Evolutionary conservation across 2,888 invertebrate genomes (phyloP).

Genomic region (Taenaris catops): DNA sequence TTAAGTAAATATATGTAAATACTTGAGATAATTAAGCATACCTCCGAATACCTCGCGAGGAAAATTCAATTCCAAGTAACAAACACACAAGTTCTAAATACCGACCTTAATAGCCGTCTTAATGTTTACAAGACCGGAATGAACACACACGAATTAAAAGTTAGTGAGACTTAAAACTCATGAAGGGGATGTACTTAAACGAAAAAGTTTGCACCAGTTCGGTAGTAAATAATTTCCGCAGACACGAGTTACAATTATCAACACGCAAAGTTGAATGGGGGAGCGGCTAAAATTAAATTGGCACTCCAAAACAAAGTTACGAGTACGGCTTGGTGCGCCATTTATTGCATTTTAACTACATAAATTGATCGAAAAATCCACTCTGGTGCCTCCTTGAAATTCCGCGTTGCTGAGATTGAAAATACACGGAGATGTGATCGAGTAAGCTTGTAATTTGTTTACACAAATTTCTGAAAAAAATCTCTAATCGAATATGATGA

Average conservation of each 20-base stretch:
- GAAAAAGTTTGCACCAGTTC: slow-evolving; percentile 30
- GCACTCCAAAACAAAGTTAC: slow-evolving; percentile 61
- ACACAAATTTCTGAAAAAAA: too few relatives aligned
- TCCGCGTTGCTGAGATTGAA: slow-evolving; percentile 32
- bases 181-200: slow-evolving; percentile 21
- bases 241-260: slow-evolving; percentile 38
- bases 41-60: too few relatives aligned
- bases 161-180: slow-evolving; percentile 17
- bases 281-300: slow-evolving; percentile 53
- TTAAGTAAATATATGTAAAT: too few relatives aligned
- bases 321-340: slow-evolving; percentile 46
- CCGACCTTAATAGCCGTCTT: slow-evolving; percentile 18
- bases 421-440: too few relatives aligned
- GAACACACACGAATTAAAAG: slow-evolving; percentile 22
- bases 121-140: slow-evolving; percentile 13
- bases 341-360: slow-evolving; percentile 70
- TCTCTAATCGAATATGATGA: too few relatives aligned
- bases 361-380: slow-evolving; percentile 57
- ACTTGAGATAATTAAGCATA: too few relatives aligned
- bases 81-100: slow-evolving; percentile 13
- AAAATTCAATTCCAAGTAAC: slow-evolving; percentile 10
- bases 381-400: slow-evolving; percentile 40
- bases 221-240: slow-evolving; percentile 31
- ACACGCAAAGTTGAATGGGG: slow-evolving; percentile 39
- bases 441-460: too few relatives aligned